Conservation (phyloP, 2,888 invertebrate genomes). For the Leucophora obtusa region DNA sequence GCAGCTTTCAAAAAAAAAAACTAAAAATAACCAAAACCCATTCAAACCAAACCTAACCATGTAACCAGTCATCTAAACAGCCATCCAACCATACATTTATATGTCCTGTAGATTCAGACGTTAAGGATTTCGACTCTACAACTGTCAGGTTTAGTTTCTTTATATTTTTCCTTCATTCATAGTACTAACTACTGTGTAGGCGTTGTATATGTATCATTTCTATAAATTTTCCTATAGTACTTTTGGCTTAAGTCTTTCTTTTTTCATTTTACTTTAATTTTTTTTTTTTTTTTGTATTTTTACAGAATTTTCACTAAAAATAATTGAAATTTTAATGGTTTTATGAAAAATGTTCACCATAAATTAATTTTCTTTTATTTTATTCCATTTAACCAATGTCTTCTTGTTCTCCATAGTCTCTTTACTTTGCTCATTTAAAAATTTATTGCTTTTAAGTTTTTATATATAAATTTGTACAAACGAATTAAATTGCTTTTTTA, state of each 20-base stretch:
- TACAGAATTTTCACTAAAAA: conserved; percentile 55
- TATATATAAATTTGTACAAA: background rate
- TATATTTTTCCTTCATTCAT: background rate
- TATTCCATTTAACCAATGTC: conserved; percentile 27
- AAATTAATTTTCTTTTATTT: conserved; percentile 60
- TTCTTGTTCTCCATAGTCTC: background rate
- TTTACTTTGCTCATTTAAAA: conserved; percentile 26
- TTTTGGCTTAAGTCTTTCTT: conserved; percentile 34
- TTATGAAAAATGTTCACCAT: conserved; percentile 63
- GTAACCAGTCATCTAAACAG: conserved; percentile 27
- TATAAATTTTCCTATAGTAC: conserved; percentile 24
- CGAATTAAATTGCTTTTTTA: conserved; percentile 32
- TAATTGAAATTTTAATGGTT: conserved; percentile 64
- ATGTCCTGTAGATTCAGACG: conserved; percentile 20
- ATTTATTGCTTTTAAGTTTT: conserved; percentile 47
- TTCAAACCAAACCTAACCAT: conserved; percentile 2
- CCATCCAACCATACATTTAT: conserved; percentile 26
- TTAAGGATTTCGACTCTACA: background rate
- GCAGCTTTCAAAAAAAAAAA: background rate
- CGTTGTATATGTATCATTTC: conserved; percentile 16
- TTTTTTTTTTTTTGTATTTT: conserved; percentile 2
- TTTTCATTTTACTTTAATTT: background rate
- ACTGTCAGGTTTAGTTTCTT: background rate
- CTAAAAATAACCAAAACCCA: background rate
- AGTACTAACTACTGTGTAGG: conserved; percentile 13